phyloP scores from a whole-genome alignment of 2,113 vertebrate genomes.

The Sphaerodactylus townsendi region DNA sequence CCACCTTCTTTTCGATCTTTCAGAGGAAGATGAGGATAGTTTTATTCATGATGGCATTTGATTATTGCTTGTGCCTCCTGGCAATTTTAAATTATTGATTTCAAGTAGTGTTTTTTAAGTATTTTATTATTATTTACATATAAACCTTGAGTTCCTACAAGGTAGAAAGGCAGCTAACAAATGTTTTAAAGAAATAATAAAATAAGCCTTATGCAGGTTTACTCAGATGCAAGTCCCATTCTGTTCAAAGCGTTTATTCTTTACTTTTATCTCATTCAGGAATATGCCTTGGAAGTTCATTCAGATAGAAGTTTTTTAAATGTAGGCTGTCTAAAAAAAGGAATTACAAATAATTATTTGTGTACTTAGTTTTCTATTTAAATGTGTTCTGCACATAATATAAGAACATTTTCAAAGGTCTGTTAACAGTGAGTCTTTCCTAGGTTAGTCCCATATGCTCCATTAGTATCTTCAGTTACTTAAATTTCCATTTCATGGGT shows the following conservation, averaged over 20 bases:
- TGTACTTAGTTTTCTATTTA: neutral
- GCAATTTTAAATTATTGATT: too few relatives aligned
- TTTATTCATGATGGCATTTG: too few relatives aligned
- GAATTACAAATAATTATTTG: neutral
- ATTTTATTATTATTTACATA: too few relatives aligned
- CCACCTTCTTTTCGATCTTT: too few relatives aligned
- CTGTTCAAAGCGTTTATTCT: neutral
- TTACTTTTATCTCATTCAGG: neutral
- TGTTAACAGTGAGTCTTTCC: neutral
- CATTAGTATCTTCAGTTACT: constrained; percentile 38
- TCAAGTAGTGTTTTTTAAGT: too few relatives aligned
- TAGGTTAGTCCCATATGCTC: neutral
- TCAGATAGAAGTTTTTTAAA: neutral
- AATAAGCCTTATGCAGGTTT: too few relatives aligned
- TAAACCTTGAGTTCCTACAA: too few relatives aligned
- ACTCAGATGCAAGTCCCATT: too few relatives aligned
- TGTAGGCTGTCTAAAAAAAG: neutral
- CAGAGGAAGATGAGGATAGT: too few relatives aligned
- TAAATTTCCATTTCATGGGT: constrained; percentile 39
- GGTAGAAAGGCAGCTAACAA: too few relatives aligned
- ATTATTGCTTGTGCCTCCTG: too few relatives aligned
- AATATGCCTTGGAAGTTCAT: neutral
- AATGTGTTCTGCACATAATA: neutral
- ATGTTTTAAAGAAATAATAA: too few relatives aligned
- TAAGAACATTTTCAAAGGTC: neutral